These are phyloP conservation scores for Sebastes schlegelii DNA, from an alignment of 2,113 vertebrate species.

Conservation along the genomic window DNA sequence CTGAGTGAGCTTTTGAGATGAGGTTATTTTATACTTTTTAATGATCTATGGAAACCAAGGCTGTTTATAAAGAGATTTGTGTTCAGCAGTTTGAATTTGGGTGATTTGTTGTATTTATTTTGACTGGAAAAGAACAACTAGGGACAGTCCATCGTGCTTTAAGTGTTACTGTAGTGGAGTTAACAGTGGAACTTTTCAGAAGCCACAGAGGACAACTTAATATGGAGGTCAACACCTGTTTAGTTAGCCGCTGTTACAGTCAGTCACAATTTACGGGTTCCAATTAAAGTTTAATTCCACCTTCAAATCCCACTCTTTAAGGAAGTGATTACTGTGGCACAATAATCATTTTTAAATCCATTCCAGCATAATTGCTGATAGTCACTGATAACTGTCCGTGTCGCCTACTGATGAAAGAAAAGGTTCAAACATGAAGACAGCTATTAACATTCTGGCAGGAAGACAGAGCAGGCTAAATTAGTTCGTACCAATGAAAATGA, in stretches of 20 bases:
- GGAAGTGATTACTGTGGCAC: conserved; percentile 34
- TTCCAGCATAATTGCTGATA: conserved; percentile 51
- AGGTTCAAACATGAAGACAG: conserved; percentile 44
- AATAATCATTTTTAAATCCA: conserved; percentile 34
- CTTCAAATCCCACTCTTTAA: conserved; percentile 24
- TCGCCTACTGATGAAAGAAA: conserved; percentile 35
- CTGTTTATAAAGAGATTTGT: not conserved
- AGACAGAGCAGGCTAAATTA: conserved; percentile 44
- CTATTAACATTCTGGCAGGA: conserved; percentile 54
- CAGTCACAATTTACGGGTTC: conserved; percentile 17
- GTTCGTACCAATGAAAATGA: conserved; percentile 38
- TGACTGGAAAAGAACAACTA: not conserved
- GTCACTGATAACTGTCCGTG: conserved; percentile 51
- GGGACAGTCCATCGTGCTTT: not conserved
- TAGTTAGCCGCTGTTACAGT: not conserved
- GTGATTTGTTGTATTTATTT: not conserved
- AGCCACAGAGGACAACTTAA: not conserved
- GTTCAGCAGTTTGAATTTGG: not conserved
- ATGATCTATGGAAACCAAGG: not conserved
- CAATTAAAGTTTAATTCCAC: conserved; percentile 48
- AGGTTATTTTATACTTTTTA: not conserved
- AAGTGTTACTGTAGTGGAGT: not conserved
- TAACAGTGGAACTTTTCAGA: conserved; percentile 3
- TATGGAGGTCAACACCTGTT: conserved; percentile 38
- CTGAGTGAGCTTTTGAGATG: not conserved